These are phyloP conservation scores for Hypomecis punctinalis DNA, from an alignment of 2,888 invertebrate genomes.

Conservation along the genomic window DNA sequence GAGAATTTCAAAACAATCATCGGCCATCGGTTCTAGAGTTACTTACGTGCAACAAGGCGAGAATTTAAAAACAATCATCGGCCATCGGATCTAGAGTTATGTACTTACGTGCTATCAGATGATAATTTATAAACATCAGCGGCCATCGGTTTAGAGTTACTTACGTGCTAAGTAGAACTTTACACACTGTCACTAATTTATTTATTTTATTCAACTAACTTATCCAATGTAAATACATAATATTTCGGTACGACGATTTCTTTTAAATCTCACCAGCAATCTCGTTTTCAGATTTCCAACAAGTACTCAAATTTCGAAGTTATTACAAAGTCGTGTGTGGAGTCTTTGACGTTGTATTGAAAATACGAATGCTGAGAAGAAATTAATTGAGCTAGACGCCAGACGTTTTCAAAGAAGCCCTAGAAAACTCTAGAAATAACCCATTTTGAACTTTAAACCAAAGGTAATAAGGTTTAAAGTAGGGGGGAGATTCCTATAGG, in stretches of 20 bases:
- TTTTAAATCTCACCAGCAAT: background rate
- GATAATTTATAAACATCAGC: too few relatives aligned
- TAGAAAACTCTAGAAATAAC: conserved; percentile 8
- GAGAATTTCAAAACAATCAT: too few relatives aligned
- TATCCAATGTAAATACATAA: background rate
- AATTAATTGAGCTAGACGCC: conserved; percentile 64
- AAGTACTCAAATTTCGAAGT: conserved; percentile 45
- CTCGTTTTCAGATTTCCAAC: conserved; percentile 17
- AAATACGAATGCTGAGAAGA: conserved; percentile 53
- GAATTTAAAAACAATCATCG: too few relatives aligned
- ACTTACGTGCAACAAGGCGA: too few relatives aligned
- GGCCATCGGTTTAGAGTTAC: too few relatives aligned
- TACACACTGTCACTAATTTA: too few relatives aligned
- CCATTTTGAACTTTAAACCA: conserved; percentile 11
- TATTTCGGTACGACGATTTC: background rate
- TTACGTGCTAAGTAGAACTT: too few relatives aligned
- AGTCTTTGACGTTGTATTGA: conserved; percentile 57
- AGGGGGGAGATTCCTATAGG: conserved; percentile 10
- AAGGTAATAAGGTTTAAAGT: background rate
- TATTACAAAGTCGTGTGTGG: conserved; percentile 55
- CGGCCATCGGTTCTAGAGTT: too few relatives aligned
- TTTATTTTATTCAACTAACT: background rate
- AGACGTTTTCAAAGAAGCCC: conserved; percentile 50
- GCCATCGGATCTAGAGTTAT: too few relatives aligned
- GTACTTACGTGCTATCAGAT: too few relatives aligned